Evolutionary conservation across 2,113 vertebrate species (phyloP), one percentile per base, ranked within the genome.

Genomic region (Rhinichthys klamathensis): DNA sequence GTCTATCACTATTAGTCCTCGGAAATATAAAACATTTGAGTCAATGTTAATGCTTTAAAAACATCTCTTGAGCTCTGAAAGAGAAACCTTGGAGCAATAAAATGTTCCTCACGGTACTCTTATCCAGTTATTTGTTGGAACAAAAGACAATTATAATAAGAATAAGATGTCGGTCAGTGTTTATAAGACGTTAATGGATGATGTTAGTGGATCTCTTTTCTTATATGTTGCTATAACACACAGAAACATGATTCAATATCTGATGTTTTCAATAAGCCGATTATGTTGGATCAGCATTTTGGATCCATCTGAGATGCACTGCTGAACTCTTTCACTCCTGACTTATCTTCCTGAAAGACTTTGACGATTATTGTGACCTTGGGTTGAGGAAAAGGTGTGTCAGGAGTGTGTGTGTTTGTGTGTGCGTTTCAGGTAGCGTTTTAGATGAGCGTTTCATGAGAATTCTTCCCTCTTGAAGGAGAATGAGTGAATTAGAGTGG

Each of bases 351-450:
- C 79, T 18, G 65, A 58, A 74, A 80, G 30, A 25, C 15, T 23
- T 21, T 41, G 58, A 65, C 30, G 44, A 84, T 38, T 58, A 80
- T 63, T 8, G 38, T 44, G 46, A 78, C 51, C 65, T 7, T 18
- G 27, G 41, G 82, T 84, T 78, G 9, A 76, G 77, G 70, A 72
- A 82, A 87, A 85, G 88, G 85, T 85, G 83, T 89, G 88, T 78
- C 82, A 5, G 30, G 18, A 18, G 11, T 83, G 46, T 84, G 81
- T 72, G 76, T 84, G 82, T 63, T n/a, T n/a, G n/a, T n/a, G 60
- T 54, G 27, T 78, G 21, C 9, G 16, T 30, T 65, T 88, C 61
- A 82, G 30, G 25, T 49, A 75, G 58, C 12, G 11, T 75, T 81
- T 63, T 69, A 58, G 25, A 60, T 51, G 67, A 38, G 38, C n/a